Conservation (phyloP, 2,797 vertebrate genomes). For the Cossypha heuglini region DNA sequence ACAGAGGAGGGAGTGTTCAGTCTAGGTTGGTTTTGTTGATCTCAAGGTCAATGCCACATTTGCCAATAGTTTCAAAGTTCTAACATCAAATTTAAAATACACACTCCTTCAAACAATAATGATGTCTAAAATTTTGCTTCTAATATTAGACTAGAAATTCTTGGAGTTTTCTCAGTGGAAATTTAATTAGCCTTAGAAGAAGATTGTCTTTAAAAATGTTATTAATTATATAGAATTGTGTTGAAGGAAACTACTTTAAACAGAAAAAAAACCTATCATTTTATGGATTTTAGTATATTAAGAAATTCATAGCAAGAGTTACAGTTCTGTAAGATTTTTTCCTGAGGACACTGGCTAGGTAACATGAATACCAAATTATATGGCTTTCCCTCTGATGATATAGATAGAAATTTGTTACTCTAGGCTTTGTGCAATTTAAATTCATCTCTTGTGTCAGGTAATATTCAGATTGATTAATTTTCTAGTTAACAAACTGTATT, state of each 20-base stretch:
- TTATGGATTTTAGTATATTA: neutral
- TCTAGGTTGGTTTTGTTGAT: neutral
- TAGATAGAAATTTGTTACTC: neutral
- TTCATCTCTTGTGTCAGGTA: slow-evolving; percentile 19
- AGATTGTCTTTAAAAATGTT: neutral
- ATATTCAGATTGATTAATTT: slow-evolving; percentile 54
- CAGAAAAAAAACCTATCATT: neutral
- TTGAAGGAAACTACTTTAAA: neutral
- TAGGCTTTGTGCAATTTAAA: neutral
- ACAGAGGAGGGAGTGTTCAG: neutral
- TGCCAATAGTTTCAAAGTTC: neutral
- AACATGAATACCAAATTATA: neutral
- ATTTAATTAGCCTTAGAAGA: neutral
- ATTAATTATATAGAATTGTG: neutral
- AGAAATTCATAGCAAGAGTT: neutral
- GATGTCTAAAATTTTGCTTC: neutral
- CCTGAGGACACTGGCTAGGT: neutral
- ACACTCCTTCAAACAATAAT: neutral
- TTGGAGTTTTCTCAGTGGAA: neutral
- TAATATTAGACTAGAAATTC: neutral
- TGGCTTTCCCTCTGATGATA: neutral
- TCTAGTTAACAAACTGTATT: slow-evolving; percentile 21
- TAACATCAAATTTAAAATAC: neutral
- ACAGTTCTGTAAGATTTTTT: neutral
- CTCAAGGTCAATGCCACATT: neutral